A percentile compares a stretch with the other conserved stretches of the same genome.
Conservation (phyloP, 2,113 vertebrate species). For the Nerophis lumbriciformis region DNA sequence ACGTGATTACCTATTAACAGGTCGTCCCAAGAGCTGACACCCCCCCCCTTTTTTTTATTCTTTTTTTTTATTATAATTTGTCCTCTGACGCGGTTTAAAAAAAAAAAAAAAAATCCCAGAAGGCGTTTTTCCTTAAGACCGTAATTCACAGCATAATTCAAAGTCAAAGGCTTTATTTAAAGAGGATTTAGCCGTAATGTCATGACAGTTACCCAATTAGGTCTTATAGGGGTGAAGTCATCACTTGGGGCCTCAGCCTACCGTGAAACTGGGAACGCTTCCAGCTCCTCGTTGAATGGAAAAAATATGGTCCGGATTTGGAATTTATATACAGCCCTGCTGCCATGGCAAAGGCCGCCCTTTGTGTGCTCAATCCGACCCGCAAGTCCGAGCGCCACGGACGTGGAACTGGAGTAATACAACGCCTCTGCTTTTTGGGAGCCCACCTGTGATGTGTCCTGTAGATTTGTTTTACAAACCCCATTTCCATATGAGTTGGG, state of each 20-base stretch:
- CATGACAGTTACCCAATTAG: conserved; percentile 51
- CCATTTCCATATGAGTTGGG: too few relatives aligned
- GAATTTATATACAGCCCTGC: conserved; percentile 33
- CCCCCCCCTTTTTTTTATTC: conserved; percentile 10
- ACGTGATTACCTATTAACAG: conserved; percentile 72
- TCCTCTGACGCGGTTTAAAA: conserved; percentile 66
- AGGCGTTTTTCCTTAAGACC: conserved; percentile 41
- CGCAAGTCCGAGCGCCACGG: conserved; percentile 19
- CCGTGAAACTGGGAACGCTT: conserved; percentile 46
- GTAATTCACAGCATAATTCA: conserved; percentile 49
- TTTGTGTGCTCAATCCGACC: conserved; percentile 24
- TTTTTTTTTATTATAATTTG: conserved; percentile 57
- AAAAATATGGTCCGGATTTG: conserved; percentile 36
- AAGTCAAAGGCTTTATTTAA: conserved; percentile 52
- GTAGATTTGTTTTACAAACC: neutral
- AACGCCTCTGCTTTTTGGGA: conserved; percentile 1
- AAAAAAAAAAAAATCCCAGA: conserved; percentile 51
- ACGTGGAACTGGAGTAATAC: conserved; percentile 32
- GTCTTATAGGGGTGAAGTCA: conserved; percentile 48
- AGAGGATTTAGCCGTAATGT: conserved; percentile 35
- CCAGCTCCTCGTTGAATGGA: conserved; percentile 37
- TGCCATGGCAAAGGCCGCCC: conserved; percentile 27
- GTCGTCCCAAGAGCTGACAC: conserved; percentile 48
- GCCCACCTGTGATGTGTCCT: conserved; percentile 8
- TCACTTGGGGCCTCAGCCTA: conserved; percentile 22